Evolutionary conservation across 2,113 vertebrate species (phyloP), one percentile per base, ranked within the genome.

Genomic region (Leucopsar rothschildi): DNA sequence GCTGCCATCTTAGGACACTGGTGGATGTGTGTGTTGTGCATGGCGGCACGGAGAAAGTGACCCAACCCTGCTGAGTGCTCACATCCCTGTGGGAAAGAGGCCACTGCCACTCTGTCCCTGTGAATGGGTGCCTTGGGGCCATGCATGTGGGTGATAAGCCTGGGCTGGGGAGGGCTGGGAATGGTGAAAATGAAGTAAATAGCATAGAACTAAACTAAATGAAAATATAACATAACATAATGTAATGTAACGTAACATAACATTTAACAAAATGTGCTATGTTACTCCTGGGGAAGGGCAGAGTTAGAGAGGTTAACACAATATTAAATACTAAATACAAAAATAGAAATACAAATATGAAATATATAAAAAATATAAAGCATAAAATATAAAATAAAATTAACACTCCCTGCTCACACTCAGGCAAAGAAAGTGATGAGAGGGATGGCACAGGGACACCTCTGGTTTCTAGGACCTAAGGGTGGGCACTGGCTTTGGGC

Each of bases 11-110:
- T 1, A 33, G 40, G 64, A 50, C 44, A 17, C 12, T 49, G n/a
- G 65, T 15, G n/a, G 35, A 6, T 4, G 25, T 7, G 28, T 28
- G 57, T 50, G 61, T 27, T 35, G 35, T 50, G 72, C 10, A 3
- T 0, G 17, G 47, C 11, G 42, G 21, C n/a, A 18, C 0, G 0
- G 40, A 19, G n/a, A 53, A 1, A 5, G 9, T 1, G 39, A 13
- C 2, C 77, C 77, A 29, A 1, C 27, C n/a, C 22, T 31, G n/a
- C 22, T 0, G 1, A 49, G 45, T 0, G 20, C 69, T 57, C 37
- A 2, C n/a, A 5, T 1, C 55, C 19, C 40, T 1, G 1, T 0
- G 9, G 20, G 8, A 31, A 28, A 56, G 65, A 28, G 31, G 39
- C 22, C 0, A 0, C 12, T 4, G 15, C 37, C 2, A 1, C 4